A percentile compares a stretch with the other conserved stretches of the same genome.
Evolutionary conservation across 1,140 invertebrate genomes (phyloP).

Genomic region (Ostrea denselamellosa): DNA sequence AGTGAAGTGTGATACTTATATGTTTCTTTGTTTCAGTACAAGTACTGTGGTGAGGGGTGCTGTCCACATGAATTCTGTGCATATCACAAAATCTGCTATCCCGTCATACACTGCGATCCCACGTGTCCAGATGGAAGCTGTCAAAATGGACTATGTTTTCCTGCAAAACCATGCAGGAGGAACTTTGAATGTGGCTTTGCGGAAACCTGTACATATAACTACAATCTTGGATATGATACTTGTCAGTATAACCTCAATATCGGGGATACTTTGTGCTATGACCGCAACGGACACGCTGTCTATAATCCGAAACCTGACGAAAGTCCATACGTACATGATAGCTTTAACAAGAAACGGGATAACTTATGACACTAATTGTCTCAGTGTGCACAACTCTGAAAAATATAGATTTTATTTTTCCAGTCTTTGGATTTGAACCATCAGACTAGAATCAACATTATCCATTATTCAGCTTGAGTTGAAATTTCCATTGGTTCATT

Average conservation of each 20-base stretch:
- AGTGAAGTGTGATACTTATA: too few relatives aligned
- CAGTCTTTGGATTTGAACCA: too few relatives aligned
- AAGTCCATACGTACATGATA: background rate
- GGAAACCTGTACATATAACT: slow-evolving; percentile 66
- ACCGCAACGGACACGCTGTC: slow-evolving; percentile 47
- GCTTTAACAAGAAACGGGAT: background rate
- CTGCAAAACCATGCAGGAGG: slow-evolving; percentile 62
- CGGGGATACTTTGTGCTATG: slow-evolving; percentile 83
- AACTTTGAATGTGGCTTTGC: slow-evolving; percentile 64
- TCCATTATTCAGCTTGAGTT: too few relatives aligned
- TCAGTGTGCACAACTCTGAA: too few relatives aligned
- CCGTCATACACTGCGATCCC: slow-evolving; percentile 69
- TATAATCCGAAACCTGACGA: background rate
- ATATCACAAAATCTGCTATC: slow-evolving; percentile 73
- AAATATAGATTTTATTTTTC: too few relatives aligned
- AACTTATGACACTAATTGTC: background rate
- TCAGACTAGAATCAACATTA: too few relatives aligned
- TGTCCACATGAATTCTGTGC: slow-evolving; percentile 75
- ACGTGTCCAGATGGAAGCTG: slow-evolving; percentile 74
- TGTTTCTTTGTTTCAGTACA: slow-evolving; percentile 66
- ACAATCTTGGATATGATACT: slow-evolving; percentile 71
- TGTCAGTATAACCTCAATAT: slow-evolving; percentile 76
- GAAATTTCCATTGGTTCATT: too few relatives aligned
- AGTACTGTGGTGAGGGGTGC: slow-evolving; percentile 70
- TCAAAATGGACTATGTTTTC: slow-evolving; percentile 70